phyloP scores from a whole-genome alignment of 2,113 vertebrate genomes.

The Semnornis frantzii region DNA sequence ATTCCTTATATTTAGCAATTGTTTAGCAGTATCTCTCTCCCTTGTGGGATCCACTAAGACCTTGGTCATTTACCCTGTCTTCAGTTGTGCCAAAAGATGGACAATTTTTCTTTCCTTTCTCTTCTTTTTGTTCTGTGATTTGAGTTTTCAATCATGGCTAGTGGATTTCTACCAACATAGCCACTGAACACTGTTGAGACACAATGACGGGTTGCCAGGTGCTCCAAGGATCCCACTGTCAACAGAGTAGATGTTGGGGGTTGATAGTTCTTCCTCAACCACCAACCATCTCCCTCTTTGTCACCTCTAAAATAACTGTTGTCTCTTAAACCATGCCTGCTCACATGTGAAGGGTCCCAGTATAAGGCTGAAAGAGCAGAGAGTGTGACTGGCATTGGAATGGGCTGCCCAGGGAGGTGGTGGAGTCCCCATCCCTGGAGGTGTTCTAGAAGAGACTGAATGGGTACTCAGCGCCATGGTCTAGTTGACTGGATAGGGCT shows the following conservation, averaged over 20 bases:
- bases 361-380: not conserved
- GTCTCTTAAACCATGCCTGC: not conserved
- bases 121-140: not conserved
- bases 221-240: not conserved
- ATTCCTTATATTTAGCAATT: slow-evolving; percentile 72
- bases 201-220: not conserved
- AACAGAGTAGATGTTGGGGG: rapidly evolving
- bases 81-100: not conserved
- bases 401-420: too few relatives aligned
- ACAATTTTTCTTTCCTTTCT: not conserved
- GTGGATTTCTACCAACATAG: not conserved
- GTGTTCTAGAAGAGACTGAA: too few relatives aligned
- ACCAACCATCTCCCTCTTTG: not conserved
- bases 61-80: not conserved
- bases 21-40: slow-evolving; percentile 62
- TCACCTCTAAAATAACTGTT: not conserved
- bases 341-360: not conserved
- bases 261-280: not conserved
- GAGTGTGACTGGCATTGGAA: too few relatives aligned
- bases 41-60: slow-evolving; percentile 15
- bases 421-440: too few relatives aligned
- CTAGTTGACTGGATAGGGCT: too few relatives aligned
- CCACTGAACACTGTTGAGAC: not conserved
- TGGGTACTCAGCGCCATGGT: too few relatives aligned
- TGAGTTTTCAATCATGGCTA: not conserved